Evolutionary conservation across 2,888 invertebrate genomes (phyloP), one percentile per base, ranked within the genome.

Genomic region (Drosophila antonietae): DNA sequence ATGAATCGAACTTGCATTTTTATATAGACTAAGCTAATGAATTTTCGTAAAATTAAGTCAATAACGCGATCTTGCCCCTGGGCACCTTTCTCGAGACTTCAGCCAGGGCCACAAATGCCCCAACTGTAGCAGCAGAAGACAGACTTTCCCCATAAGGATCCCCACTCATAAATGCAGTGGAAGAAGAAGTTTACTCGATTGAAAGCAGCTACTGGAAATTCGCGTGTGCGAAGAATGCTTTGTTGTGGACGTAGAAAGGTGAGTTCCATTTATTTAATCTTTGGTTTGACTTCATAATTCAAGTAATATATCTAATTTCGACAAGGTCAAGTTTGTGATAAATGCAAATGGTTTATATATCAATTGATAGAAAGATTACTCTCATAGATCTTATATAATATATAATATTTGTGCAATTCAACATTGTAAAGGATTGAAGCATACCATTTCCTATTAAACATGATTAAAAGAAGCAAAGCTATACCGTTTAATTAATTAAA

Each of bases 241-340:
- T 97, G 97, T 95, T 97, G 97, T 95, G 97, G 97, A 95, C 96
- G 97, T 94, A 96, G 97, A 95, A 97, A 97, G 97, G 97, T 97
- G 94, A 95, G 94, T 87, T 23, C 18, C 2, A 4, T 12, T 35
- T 3, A 35, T 12, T 35, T 12, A 3, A 12, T 12, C 1, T 9
- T 2, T 9, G 23, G 2, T 33, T 8, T 9, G 9, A 33, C 9
- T 9, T 33, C 33, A n/a, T n/a, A n/a, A n/a, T n/a, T n/a, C n/a
- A n/a, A n/a, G n/a, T n/a, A n/a, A n/a, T n/a, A n/a, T n/a, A n/a
- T n/a, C n/a, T n/a, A n/a, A n/a, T n/a, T n/a, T 33, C 7, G 33
- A 9, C 2, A 33, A 8, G 9, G 33, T 33, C 8, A 8, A 33
- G 33, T 8, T 33, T 8, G 8, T 33, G 33, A 9, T 33, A 33